Base-by-base conservation (phyloP, 2,888 invertebrate species). In the Boloria selene region DNA sequence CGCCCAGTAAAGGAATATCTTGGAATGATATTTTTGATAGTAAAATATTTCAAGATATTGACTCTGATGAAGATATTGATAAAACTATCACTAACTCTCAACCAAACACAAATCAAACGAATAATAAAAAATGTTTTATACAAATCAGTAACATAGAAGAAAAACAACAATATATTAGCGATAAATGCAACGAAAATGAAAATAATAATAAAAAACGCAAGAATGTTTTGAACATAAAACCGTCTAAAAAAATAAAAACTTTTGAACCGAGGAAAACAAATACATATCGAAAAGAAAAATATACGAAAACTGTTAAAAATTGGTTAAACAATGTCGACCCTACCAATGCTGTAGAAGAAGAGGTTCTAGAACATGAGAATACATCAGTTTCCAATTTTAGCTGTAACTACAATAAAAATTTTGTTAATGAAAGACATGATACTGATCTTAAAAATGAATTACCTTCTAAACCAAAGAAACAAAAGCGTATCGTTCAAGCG, bases 21-120 rank as follows among this genome's bases (percentile, higher is more conserved):
- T 69, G 63, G 88, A 74, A 79, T 67, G 76, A 87, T 55, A 85
- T 90, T 81, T 82, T 88, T 72, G 88, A 88, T 72, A 75, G 75
- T 22, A 82, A 87, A 64, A 69, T 87, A 53, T 73, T 88, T 61
- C 63, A 70, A 18, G 72, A 75, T 61, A 45, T 56, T 17, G 60
- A 63, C 22, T 45, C 54, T 22, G 44, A 62, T 42, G 22, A 45
- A 16, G 31, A 47, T 6, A 49, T 26, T 44, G 65, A 26, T 42
- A 42, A 61, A 13, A 67, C 44, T 17, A 13, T 1, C 22, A 44
- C 16, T 1, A 3, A 22, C 49, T 10, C 16, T 10, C 18, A 53
- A 31, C 13, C 4, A 17, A 58, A 16, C 45, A 49, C 14, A 31
- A 49, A 31, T 38, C 31, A 38, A 50, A 17, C 14, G 6, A 38